Conservation (phyloP, 2,888 invertebrate species). For the Megaustenia siamemsis region DNA sequence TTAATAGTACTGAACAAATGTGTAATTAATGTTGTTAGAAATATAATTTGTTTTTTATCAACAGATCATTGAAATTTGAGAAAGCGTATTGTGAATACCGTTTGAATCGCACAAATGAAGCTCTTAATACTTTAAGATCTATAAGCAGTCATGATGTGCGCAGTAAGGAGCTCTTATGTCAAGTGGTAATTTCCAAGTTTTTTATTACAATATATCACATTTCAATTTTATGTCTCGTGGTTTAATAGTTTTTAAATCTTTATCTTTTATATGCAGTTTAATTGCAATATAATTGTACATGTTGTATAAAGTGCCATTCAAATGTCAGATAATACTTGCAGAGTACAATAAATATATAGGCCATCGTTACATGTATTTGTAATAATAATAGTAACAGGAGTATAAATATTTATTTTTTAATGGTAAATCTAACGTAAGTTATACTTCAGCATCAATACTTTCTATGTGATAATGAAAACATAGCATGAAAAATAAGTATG, state of each 20-base stretch:
- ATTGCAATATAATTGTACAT: background rate
- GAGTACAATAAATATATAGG: too few relatives aligned
- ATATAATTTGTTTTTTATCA: conserved; percentile 33
- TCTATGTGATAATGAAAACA: too few relatives aligned
- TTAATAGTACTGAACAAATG: background rate
- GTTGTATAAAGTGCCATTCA: too few relatives aligned
- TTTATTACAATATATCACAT: background rate
- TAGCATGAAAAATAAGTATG: too few relatives aligned
- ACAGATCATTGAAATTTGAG: conserved; percentile 86
- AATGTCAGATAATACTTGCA: too few relatives aligned
- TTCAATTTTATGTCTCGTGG: background rate
- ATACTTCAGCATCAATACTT: too few relatives aligned
- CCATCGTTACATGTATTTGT: too few relatives aligned
- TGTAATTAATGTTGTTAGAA: background rate
- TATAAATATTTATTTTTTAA: too few relatives aligned
- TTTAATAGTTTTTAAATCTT: too few relatives aligned
- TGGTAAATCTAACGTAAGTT: too few relatives aligned
- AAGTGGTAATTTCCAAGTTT: conserved; percentile 84
- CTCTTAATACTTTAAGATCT: conserved; percentile 87
- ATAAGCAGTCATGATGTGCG: conserved; percentile 85
- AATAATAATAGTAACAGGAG: too few relatives aligned
- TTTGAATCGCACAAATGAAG: conserved; percentile 90
- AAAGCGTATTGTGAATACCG: conserved; percentile 97
- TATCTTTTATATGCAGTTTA: background rate
- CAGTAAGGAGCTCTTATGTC: conserved; percentile 91